Conservation (phyloP, 35 echinoderm and acorn worm species). For the Eucidaris tribuloides region DNA sequence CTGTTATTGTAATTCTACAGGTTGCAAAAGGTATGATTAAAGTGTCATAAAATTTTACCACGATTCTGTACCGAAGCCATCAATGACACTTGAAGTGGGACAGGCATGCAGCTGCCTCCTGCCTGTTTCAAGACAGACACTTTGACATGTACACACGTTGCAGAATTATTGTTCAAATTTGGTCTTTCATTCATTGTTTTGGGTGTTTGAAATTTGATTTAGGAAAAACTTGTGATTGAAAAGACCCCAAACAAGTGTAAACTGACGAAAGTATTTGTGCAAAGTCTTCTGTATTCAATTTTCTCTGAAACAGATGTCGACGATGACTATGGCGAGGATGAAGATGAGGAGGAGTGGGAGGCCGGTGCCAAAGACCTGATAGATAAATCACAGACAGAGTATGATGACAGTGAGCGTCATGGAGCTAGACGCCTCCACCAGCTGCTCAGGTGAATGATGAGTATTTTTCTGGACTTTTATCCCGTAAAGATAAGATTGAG, state of each 20-base stretch:
- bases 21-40: too few species aligned
- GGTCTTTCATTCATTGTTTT: background rate
- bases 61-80: too few species aligned
- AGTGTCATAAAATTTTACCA: too few species aligned
- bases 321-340: conserved; percentile 67
- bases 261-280: background rate
- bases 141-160: background rate
- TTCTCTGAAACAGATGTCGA: conserved; percentile 70
- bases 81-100: too few species aligned
- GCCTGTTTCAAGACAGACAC: background rate
- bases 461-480: background rate
- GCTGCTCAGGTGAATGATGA: conserved; percentile 35
- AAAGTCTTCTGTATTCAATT: background rate
- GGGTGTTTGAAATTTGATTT: background rate
- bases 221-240: background rate
- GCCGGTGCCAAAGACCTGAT: conserved; percentile 93
- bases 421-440: conserved; percentile 87
- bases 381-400: conserved; percentile 45
- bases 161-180: background rate
- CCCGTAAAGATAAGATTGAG: background rate
- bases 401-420: conserved; percentile 81
- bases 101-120: too few species aligned
- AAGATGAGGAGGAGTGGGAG: conserved; percentile 88
- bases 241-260: background rate
- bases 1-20: too few species aligned